phyloP scores from a whole-genome alignment of 2,113 vertebrate genomes.

The Gasterosteus aculeatus region DNA sequence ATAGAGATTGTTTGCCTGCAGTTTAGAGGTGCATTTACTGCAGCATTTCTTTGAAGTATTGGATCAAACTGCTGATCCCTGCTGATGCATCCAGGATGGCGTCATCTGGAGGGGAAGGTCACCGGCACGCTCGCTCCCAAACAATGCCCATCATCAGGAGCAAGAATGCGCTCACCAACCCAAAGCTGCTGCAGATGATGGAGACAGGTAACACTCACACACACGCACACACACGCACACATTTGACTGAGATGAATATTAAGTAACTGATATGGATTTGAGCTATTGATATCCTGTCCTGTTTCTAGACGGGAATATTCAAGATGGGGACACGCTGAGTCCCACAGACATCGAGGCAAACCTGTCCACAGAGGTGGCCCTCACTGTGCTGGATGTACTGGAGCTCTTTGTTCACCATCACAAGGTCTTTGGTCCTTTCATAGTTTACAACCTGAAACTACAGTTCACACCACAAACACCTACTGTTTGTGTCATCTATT shows the following conservation, averaged over 20 bases:
- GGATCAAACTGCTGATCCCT: conserved; percentile 20
- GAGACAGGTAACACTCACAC: conserved; percentile 85
- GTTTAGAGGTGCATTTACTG: not conserved
- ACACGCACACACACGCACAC: not conserved
- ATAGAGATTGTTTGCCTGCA: not conserved
- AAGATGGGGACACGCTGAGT: conserved; percentile 89
- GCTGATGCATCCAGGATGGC: conserved; percentile 85
- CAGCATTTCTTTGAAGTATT: not conserved
- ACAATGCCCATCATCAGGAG: conserved; percentile 96
- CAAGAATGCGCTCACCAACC: conserved; percentile 95
- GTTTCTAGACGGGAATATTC: conserved; percentile 81
- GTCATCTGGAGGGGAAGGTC: conserved; percentile 88
- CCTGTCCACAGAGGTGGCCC: conserved; percentile 91
- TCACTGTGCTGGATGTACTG: conserved; percentile 92
- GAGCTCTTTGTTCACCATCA: conserved; percentile 93
- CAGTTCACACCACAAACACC: not conserved
- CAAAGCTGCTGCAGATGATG: conserved; percentile 96
- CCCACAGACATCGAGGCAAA: conserved; percentile 95
- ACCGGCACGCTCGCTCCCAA: conserved; percentile 94
- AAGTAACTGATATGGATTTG: not conserved
- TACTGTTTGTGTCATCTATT: not conserved
- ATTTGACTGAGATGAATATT: not conserved
- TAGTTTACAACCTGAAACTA: not conserved
- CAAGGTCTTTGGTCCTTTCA: conserved; percentile 81
- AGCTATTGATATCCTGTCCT: conserved; percentile 12